Base-by-base conservation (phyloP, 1,140 invertebrate genomes). In the Prorops nasuta region DNA sequence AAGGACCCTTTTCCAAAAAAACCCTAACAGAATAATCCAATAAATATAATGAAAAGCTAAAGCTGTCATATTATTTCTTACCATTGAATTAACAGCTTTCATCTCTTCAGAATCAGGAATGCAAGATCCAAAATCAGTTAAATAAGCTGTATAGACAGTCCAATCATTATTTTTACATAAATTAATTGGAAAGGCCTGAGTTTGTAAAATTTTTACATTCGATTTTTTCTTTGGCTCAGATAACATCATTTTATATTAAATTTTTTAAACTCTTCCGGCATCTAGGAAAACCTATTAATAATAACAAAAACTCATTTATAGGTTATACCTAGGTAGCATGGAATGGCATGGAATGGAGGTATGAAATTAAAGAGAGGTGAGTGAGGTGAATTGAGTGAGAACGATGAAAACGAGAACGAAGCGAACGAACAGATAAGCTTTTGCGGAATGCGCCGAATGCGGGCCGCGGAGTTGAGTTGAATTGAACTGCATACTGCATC, bases 1-100 rank as follows among this genome's bases (percentile, higher is more conserved):
- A 80, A 64, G 22, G 81, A 83, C 21, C 86, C 86, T 79, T 89
- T 89, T 1, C 88, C 88, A 77, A 87, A 90, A 69, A 79, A 86
- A 8, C 88, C 87, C 76, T 79, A 35, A 15, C n/a, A n/a, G n/a
- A n/a, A n/a, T n/a, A 55, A 54, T 53, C 35, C 44, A 46, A 53
- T 37, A 39, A 42, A 46, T 34, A 51, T 15, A 37, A 47, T 35
- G 14, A 32, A 45, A 18, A 28, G n/a, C 10, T 39, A 17, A n/a
- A 14, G 35, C 16, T 17, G 14, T n/a, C 36, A 15, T 14, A 37
- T 38, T 28, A 39, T 12, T 14, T 32, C 44, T 70, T 65, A 78
- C 78, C 81, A 85, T 87, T 21, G 83, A 82, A 72, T 86, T 79
- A 4, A 90, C 56, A 2, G 76, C 71, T 58, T 73, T 70, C 61